These are phyloP conservation scores for Drosophila biarmipes DNA, from an alignment of 1,140 invertebrate species.

Conservation along the genomic window DNA sequence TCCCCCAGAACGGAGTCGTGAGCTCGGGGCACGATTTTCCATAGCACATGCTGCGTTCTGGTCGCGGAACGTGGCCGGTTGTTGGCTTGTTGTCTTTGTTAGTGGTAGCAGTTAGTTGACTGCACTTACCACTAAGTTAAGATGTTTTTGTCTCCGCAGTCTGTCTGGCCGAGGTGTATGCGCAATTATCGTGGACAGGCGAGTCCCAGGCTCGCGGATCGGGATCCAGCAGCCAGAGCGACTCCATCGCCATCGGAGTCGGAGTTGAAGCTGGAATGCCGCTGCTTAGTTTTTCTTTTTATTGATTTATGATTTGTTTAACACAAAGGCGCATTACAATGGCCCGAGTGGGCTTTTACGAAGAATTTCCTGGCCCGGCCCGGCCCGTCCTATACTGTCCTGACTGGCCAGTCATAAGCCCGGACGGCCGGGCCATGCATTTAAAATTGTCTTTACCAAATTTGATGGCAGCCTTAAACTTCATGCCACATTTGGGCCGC, in stretches of 20 bases:
- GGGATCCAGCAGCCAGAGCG: conserved; percentile 38
- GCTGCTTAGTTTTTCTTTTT: conserved; percentile 80
- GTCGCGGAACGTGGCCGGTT: conserved; percentile 58
- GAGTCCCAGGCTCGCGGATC: conserved; percentile 16
- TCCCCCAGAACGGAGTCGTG: conserved; percentile 56
- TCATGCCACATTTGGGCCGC: conserved; percentile 75
- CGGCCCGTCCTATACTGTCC: conserved; percentile 6
- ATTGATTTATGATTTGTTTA: conserved; percentile 83
- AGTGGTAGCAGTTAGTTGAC: conserved; percentile 81
- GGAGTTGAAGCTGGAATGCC: conserved; percentile 73
- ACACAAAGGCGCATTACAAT: conserved; percentile 82
- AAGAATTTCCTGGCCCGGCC: conserved; percentile 53
- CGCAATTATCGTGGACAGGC: conserved; percentile 65
- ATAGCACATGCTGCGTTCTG: conserved; percentile 80
- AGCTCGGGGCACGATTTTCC: conserved; percentile 77
- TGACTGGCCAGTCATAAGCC: conserved; percentile 50
- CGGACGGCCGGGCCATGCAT: conserved; percentile 52
- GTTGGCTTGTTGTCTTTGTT: conserved; percentile 77
- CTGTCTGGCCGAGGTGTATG: conserved; percentile 53
- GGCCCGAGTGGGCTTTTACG: conserved; percentile 67
- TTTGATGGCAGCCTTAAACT: conserved; percentile 82
- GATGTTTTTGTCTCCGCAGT: conserved; percentile 75
- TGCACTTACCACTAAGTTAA: conserved; percentile 82
- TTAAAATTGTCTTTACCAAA: conserved; percentile 81
- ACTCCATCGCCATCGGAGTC: conserved; percentile 43